phyloP scores from a whole-genome alignment of 2,113 vertebrate species.

The Archocentrus centrarchus region DNA sequence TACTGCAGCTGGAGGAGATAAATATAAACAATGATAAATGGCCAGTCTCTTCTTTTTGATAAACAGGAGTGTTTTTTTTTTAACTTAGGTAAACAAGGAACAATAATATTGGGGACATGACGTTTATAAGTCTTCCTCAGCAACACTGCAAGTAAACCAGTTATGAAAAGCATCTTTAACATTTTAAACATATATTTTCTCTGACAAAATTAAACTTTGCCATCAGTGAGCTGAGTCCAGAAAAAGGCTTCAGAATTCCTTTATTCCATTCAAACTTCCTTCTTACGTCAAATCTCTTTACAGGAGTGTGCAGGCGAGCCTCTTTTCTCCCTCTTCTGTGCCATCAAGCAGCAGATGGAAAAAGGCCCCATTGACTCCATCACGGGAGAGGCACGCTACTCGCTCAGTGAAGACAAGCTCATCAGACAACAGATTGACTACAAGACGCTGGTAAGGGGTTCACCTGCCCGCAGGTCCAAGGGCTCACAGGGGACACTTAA shows the following conservation, averaged over 20 bases:
- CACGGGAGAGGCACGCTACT: constrained; percentile 96
- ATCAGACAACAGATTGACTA: constrained; percentile 99
- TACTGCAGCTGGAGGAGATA: constrained; percentile 18
- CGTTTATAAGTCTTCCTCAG: constrained; percentile 28
- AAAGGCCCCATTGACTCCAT: constrained; percentile 97
- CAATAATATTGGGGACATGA: not conserved
- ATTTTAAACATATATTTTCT: constrained; percentile 12
- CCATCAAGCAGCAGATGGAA: constrained; percentile 98
- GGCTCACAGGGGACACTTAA: constrained; percentile 39
- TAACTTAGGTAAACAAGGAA: constrained; percentile 16
- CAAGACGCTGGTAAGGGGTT: constrained; percentile 93
- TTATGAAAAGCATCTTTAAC: not conserved
- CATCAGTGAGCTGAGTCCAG: not conserved
- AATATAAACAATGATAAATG: constrained; percentile 40
- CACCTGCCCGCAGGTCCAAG: constrained; percentile 35
- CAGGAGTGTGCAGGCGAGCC: constrained; percentile 98
- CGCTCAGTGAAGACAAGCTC: constrained; percentile 97
- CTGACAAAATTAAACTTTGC: constrained; percentile 2
- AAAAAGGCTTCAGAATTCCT: constrained; percentile 30
- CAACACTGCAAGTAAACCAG: constrained; percentile 10
- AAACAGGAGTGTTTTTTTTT: constrained; percentile 22
- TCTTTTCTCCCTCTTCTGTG: constrained; percentile 98
- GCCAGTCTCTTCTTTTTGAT: constrained; percentile 34
- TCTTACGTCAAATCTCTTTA: constrained; percentile 22
- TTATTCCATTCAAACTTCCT: not conserved